Evolutionary conservation across 2,888 invertebrate species (phyloP).

Genomic region (Nebria salina): DNA sequence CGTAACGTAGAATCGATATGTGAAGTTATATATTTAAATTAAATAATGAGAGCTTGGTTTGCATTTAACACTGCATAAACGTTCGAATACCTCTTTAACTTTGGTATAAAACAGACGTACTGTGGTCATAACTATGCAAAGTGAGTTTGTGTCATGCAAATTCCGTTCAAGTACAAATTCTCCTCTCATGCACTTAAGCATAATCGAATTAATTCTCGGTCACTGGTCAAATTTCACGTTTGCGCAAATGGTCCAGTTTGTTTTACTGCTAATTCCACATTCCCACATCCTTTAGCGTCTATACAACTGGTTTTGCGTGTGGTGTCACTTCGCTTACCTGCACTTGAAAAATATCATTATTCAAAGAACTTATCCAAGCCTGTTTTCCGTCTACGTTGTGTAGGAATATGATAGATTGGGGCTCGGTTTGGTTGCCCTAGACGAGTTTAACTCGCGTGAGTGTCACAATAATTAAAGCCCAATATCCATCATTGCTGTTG

Average conservation of each 20-base stretch:
- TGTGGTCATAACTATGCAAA: slow-evolving; percentile 33
- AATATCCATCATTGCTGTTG: slow-evolving; percentile 35
- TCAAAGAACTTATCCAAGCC: neutral
- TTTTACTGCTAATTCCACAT: neutral
- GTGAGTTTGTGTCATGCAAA: slow-evolving; percentile 41
- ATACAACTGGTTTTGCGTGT: neutral
- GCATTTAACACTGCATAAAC: neutral
- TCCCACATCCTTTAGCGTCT: neutral
- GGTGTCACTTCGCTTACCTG: neutral
- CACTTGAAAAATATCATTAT: neutral
- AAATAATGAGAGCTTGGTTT: neutral
- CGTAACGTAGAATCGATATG: too few relatives aligned
- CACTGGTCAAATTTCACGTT: neutral
- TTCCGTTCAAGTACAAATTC: slow-evolving; percentile 31
- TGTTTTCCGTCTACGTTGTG: neutral
- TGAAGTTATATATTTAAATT: too few relatives aligned
- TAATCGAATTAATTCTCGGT: slow-evolving; percentile 29
- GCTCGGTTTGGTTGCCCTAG: neutral
- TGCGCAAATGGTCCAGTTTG: neutral
- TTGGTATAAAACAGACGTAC: neutral
- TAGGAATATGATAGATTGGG: neutral
- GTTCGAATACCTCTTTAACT: neutral
- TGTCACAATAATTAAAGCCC: slow-evolving; percentile 35
- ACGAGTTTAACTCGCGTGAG: slow-evolving; percentile 23
- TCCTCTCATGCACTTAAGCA: slow-evolving; percentile 17